A percentile compares a stretch with the other conserved stretches of the same genome.
Evolutionary conservation across 2,888 invertebrate genomes (phyloP).

Genomic region (Rhamphomyia laevipes): DNA sequence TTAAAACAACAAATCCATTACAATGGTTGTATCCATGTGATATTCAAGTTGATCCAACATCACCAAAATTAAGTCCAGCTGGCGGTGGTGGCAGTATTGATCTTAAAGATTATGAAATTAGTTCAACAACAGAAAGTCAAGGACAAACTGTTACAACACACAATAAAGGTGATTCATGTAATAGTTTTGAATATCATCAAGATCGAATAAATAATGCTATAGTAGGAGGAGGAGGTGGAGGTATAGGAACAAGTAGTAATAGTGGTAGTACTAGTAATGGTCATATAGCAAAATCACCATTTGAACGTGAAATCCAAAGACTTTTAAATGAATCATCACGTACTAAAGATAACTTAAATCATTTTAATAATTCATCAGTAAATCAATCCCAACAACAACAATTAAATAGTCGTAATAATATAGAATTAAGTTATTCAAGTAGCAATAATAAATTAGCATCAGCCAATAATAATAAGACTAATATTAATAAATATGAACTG

Average conservation of each 20-base stretch:
- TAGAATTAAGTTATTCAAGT: conserved; percentile 30
- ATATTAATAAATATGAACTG: conserved; percentile 28
- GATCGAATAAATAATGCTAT: conserved; percentile 26
- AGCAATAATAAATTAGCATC: conserved; percentile 34
- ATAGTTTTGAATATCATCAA: conserved; percentile 50
- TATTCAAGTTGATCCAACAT: conserved; percentile 43
- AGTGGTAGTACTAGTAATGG: conserved; percentile 17
- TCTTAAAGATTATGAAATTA: conserved; percentile 35
- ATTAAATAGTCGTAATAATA: conserved; percentile 28
- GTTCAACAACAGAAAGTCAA: conserved; percentile 40
- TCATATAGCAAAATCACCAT: conserved; percentile 46
- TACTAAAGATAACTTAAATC: conserved; percentile 20
- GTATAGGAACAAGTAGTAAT: conserved; percentile 3
- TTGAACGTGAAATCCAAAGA: conserved; percentile 69
- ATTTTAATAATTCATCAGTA: conserved; percentile 16
- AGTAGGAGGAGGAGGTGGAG: conserved; percentile 21
- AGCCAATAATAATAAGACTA: conserved; percentile 30
- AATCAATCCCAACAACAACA: conserved; percentile 13
- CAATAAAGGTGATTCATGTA: conserved; percentile 49
- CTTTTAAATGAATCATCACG: conserved; percentile 51
- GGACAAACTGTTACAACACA: conserved; percentile 47
- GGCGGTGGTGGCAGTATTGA: conserved; percentile 30
- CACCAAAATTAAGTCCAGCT: conserved; percentile 21
- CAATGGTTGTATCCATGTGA: conserved; percentile 53
- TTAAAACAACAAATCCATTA: conserved; percentile 37